Percentiles rank a stretch among this genome's conserved stretches.
These are phyloP conservation scores for Piprites chloris DNA, from an alignment of 2,113 vertebrate genomes.

Conservation along the genomic window DNA sequence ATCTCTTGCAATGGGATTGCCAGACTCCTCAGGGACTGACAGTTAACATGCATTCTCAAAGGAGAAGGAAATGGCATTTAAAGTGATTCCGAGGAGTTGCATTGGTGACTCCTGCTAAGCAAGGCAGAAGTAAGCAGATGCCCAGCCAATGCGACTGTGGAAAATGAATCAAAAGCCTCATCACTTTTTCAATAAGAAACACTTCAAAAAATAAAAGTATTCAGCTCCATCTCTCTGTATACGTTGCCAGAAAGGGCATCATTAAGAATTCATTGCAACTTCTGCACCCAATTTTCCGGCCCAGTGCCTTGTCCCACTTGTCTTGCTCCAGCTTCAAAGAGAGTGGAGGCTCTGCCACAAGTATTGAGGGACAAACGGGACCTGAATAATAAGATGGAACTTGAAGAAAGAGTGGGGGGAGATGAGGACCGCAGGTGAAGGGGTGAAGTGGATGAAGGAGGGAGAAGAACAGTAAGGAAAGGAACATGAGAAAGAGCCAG, in stretches of 20 bases:
- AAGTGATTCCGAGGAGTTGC: background rate
- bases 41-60: background rate
- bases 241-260: conserved; percentile 28
- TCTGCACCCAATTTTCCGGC: conserved; percentile 73
- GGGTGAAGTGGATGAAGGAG: background rate
- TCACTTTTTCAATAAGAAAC: conserved; percentile 53
- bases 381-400: conserved; percentile 51
- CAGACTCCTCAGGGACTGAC: background rate
- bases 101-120: background rate
- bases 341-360: conserved; percentile 9
- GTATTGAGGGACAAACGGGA: background rate
- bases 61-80: background rate
- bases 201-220: conserved; percentile 23
- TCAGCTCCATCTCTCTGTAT: conserved; percentile 8
- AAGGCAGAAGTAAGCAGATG: background rate
- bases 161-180: conserved; percentile 47
- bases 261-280: conserved; percentile 74
- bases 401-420: background rate
- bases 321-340: conserved; percentile 43
- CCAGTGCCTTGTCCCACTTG: conserved; percentile 66
- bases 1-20: background rate
- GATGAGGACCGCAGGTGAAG: background rate
- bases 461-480: background rate
- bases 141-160: background rate
- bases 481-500: background rate